phyloP scores from a whole-genome alignment of 2,797 vertebrate genomes.

The Echiichthys vipera region DNA sequence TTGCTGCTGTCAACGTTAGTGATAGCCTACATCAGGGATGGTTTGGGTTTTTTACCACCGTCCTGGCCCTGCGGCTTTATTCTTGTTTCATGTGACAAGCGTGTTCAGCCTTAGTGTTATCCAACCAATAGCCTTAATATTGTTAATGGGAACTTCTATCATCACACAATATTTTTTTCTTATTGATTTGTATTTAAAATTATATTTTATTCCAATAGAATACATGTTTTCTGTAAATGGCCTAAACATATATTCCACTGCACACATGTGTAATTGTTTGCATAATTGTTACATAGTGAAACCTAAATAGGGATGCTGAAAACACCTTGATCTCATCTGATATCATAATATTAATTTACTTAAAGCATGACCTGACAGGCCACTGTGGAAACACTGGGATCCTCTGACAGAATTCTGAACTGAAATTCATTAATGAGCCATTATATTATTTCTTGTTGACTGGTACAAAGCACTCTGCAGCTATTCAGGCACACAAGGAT shows the following conservation, averaged over 20 bases:
- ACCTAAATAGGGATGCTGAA: slow-evolving; percentile 16
- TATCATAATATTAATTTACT: slow-evolving; percentile 40
- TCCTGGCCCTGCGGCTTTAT: background rate
- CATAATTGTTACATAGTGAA: slow-evolving; percentile 1
- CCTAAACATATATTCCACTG: background rate
- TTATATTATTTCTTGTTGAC: slow-evolving; percentile 34
- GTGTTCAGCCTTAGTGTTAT: slow-evolving; percentile 12
- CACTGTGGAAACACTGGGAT: slow-evolving; percentile 46
- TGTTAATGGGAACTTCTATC: slow-evolving; percentile 1
- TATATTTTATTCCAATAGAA: background rate
- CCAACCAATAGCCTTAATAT: background rate
- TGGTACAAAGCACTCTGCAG: slow-evolving; percentile 27
- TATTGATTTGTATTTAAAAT: background rate
- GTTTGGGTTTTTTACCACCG: slow-evolving; percentile 23
- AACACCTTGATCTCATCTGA: slow-evolving; percentile 23
- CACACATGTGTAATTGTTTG: background rate
- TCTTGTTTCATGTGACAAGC: slow-evolving; percentile 31
- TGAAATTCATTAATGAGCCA: slow-evolving; percentile 50
- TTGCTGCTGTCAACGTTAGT: slow-evolving; percentile 40
- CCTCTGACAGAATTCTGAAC: slow-evolving; percentile 38
- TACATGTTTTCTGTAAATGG: background rate
- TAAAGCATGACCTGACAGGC: slow-evolving; percentile 30
- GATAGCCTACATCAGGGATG: slow-evolving; percentile 46
- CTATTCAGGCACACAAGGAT: slow-evolving; percentile 10
- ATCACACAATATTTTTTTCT: background rate